Conservation (phyloP, 1,140 invertebrate species). For the Matsumurasca onukii region DNA sequence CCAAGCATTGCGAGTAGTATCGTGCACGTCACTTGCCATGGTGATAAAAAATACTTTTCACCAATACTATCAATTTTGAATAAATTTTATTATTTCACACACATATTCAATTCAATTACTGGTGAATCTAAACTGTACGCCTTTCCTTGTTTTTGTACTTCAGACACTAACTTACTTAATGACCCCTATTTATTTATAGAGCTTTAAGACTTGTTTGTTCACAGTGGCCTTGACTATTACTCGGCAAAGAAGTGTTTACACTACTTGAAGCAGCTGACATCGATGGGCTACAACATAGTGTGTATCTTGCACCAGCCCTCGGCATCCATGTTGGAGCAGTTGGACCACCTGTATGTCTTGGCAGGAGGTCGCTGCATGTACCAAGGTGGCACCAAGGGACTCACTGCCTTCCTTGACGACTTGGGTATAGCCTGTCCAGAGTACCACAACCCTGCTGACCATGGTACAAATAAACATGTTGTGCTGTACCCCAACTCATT, state of each 20-base stretch:
- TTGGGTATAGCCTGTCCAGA: slow-evolving; percentile 85
- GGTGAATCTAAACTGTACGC: too few relatives aligned
- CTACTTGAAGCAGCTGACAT: slow-evolving; percentile 72
- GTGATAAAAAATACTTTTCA: too few relatives aligned
- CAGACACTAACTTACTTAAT: too few relatives aligned
- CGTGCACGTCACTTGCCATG: too few relatives aligned
- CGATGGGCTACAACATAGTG: slow-evolving; percentile 74
- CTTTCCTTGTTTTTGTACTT: too few relatives aligned
- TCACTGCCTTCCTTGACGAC: slow-evolving; percentile 84
- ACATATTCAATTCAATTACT: too few relatives aligned
- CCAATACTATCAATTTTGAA: too few relatives aligned
- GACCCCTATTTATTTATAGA: too few relatives aligned
- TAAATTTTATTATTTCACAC: too few relatives aligned
- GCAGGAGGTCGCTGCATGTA: slow-evolving; percentile 92
- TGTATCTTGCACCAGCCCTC: slow-evolving; percentile 97
- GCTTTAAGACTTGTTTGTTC: too few relatives aligned
- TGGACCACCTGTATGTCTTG: slow-evolving; percentile 89
- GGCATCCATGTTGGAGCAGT: slow-evolving; percentile 92
- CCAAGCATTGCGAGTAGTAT: too few relatives aligned
- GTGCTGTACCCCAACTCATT: background rate
- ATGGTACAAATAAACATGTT: slow-evolving; percentile 58
- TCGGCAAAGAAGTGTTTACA: slow-evolving; percentile 90
- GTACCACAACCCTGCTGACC: slow-evolving; percentile 96
- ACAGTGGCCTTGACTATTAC: slow-evolving; percentile 83
- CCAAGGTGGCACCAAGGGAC: slow-evolving; percentile 72